Evolutionary conservation across 2,888 invertebrate genomes (phyloP).

Genomic region (Rhingia campestris): DNA sequence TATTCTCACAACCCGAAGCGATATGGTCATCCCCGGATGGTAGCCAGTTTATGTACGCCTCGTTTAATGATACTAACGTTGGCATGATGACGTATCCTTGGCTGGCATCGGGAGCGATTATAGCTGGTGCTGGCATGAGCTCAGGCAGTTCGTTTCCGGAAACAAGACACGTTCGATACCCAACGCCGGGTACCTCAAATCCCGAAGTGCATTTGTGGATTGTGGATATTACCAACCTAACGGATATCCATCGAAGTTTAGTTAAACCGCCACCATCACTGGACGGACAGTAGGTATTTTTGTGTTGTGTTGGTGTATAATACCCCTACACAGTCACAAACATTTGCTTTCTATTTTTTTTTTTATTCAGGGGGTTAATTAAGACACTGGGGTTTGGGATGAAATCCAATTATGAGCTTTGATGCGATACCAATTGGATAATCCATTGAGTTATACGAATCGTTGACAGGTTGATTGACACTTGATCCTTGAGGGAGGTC

Average conservation of each 20-base stretch:
- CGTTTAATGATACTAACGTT: constrained; percentile 92
- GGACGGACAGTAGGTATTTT: constrained; percentile 89
- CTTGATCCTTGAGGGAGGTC: constrained; percentile 7
- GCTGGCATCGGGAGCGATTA: constrained; percentile 88
- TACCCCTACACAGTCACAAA: constrained; percentile 32
- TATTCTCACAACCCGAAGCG: constrained; percentile 91
- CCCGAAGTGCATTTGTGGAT: constrained; percentile 93
- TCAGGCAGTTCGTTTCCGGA: constrained; percentile 89
- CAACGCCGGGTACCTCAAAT: constrained; percentile 94
- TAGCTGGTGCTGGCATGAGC: constrained; percentile 85
- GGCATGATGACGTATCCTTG: constrained; percentile 91
- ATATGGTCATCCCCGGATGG: constrained; percentile 94
- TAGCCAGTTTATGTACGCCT: constrained; percentile 91
- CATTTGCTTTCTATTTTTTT: neutral
- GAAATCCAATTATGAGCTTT: constrained; percentile 61
- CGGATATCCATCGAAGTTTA: constrained; percentile 86
- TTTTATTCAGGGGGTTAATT: constrained; percentile 27
- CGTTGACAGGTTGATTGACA: constrained; percentile 63
- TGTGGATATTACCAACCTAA: constrained; percentile 88
- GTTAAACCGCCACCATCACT: constrained; percentile 89
- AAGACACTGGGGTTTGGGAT: constrained; percentile 4
- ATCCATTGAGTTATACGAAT: constrained; percentile 59
- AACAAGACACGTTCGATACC: constrained; percentile 91
- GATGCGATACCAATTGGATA: constrained; percentile 65
- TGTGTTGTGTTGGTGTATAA: constrained; percentile 50